Evolutionary conservation across 2,797 vertebrate genomes (phyloP).

Genomic region (Aldrovandia affinis): DNA sequence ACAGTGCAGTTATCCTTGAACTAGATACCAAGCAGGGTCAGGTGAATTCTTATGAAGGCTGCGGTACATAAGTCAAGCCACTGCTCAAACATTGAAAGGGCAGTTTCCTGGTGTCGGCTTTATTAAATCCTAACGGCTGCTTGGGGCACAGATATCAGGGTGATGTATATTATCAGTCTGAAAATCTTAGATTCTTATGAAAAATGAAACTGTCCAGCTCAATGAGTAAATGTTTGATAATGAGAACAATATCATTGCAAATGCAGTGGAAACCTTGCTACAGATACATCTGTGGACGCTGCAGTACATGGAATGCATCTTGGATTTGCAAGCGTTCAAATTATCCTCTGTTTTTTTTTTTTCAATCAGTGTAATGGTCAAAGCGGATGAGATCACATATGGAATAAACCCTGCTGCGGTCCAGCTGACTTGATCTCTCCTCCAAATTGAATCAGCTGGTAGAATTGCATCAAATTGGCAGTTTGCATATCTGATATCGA

Average conservation of each 20-base stretch:
- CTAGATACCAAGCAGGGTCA: slow-evolving; percentile 52
- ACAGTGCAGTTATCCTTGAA: slow-evolving; percentile 63
- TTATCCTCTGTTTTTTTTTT: slow-evolving; percentile 4
- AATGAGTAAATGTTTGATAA: not conserved
- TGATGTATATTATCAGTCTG: slow-evolving; percentile 26
- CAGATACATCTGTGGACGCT: slow-evolving; percentile 25
- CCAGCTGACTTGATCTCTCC: slow-evolving; percentile 48
- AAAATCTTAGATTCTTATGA: slow-evolving; percentile 55
- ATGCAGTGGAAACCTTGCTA: slow-evolving; percentile 47
- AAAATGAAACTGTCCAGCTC: slow-evolving; percentile 48
- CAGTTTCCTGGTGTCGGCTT: slow-evolving; percentile 43
- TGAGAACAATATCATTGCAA: slow-evolving; percentile 50
- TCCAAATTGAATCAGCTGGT: slow-evolving; percentile 44
- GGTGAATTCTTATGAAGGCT: slow-evolving; percentile 57
- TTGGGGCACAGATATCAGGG: slow-evolving; percentile 43
- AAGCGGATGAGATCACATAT: slow-evolving; percentile 56
- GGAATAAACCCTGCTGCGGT: slow-evolving; percentile 43
- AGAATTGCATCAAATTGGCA: not conserved
- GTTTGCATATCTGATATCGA: not conserved
- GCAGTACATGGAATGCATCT: slow-evolving; percentile 20
- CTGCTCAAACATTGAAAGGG: slow-evolving; percentile 41
- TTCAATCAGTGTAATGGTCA: slow-evolving; percentile 63
- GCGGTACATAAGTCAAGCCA: slow-evolving; percentile 63
- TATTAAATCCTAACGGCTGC: slow-evolving; percentile 69
- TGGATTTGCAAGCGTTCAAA: not conserved